Conservation (phyloP, 2,888 invertebrate genomes). For the Ashinkailepas kermadecensis region DNA sequence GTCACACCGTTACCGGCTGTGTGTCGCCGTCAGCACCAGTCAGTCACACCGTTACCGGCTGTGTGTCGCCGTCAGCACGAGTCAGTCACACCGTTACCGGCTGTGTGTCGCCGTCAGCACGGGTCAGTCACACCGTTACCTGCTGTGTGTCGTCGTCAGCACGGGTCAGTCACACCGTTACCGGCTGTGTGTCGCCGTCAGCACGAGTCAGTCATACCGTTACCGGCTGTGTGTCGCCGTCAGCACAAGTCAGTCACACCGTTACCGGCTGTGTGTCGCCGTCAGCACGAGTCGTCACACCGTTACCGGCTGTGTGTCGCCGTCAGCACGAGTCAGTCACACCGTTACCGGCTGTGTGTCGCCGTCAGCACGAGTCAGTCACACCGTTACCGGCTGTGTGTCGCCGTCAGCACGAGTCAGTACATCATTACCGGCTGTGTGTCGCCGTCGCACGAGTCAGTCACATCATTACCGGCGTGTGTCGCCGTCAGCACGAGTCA, state of each 20-base stretch:
- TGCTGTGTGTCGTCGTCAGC: slow-evolving; percentile 38
- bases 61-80: slow-evolving; percentile 46
- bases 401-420: slow-evolving; percentile 51
- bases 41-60: too few relatives aligned
- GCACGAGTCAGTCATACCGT: slow-evolving; percentile 50
- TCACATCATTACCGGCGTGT: too few relatives aligned
- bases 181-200: slow-evolving; percentile 35
- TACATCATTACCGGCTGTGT: too few relatives aligned
- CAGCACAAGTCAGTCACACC: slow-evolving; percentile 42
- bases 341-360: too few relatives aligned
- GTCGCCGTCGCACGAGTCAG: slow-evolving; percentile 50
- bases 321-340: slow-evolving; percentile 51
- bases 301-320: too few relatives aligned
- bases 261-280: too few relatives aligned
- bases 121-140: too few relatives aligned
- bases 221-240: too few relatives aligned
- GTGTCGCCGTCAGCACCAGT: slow-evolving; percentile 41
- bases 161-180: too few relatives aligned
- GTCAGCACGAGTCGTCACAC: slow-evolving; percentile 49
- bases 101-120: slow-evolving; percentile 39
- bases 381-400: too few relatives aligned
- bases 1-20: too few relatives aligned
- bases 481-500: slow-evolving; percentile 51
- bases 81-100: slow-evolving; percentile 41
- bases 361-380: slow-evolving; percentile 51